Evolutionary conservation across 2,797 vertebrate genomes (phyloP), one percentile per base, ranked within the genome.

Genomic region (Crenichthys baileyi): DNA sequence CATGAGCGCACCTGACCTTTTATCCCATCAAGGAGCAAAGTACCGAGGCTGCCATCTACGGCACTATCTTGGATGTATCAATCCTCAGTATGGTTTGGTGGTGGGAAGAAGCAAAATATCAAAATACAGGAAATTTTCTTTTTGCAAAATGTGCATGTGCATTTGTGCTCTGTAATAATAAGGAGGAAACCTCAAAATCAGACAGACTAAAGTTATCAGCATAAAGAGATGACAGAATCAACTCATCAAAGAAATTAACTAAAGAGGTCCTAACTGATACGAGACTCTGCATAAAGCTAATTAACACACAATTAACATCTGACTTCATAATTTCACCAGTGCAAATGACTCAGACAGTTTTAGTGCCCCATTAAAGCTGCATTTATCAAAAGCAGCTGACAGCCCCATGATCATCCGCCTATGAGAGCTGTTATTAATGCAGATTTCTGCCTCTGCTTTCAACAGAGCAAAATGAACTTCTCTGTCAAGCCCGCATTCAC

Each of bases 21-120:
- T 44, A 44, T 9, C 9, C 9, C 44, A 44, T 44, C 44, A 44
- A 44, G 44, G 44, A 12, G 48, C 13, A 16, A 51, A 51, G 50
- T 51, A 51, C 15, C 2, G 15, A 16, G 50, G 13, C 50, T 51
- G 13, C 50, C 16, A 51, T 18, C 13, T 15, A 51, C 16, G 15
- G 16, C 13, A 16, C 50, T 12, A 51, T 51, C 50, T 51, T 18
- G 13, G 16, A 51, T 51, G 13, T 15, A 90, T 81, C 78, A 70
- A 16, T 73, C 79, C 83, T 89, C 90, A 70, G 83, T 87, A 75
- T 82, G 84, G 85, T 82, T 87, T 85, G 85, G 71, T 16, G 80
- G 39, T 50, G 84, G 71, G 44, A 78, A 73, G 79, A 87, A 84
- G 82, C 9, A 44, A 70, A 84, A 86, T 77, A 87, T 91, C 77